Conservation (phyloP, 2,113 vertebrate species). For the Orthonyx spaldingii region DNA sequence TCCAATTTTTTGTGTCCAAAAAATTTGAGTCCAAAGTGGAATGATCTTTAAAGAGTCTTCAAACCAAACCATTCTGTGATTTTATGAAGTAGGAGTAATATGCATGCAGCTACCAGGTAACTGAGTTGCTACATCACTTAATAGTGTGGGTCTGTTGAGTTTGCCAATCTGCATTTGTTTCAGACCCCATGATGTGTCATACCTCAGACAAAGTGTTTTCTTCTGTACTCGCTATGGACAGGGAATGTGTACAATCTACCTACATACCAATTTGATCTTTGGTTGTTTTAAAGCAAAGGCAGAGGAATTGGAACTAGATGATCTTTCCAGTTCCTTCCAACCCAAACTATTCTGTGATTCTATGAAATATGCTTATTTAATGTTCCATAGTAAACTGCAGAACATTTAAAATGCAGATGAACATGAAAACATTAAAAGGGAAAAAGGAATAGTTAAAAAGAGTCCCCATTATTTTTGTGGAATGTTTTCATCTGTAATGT, state of each 20-base stretch:
- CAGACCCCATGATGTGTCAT: neutral
- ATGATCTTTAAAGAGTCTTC: neutral
- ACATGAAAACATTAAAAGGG: neutral
- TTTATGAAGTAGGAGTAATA: neutral
- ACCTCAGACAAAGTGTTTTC: neutral
- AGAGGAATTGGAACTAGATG: neutral
- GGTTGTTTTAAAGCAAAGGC: neutral
- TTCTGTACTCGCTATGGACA: neutral
- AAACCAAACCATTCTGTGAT: neutral
- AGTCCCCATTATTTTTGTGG: neutral
- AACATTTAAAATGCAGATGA: neutral
- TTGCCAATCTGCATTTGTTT: neutral
- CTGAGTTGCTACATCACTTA: neutral
- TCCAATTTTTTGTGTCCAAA: too few species aligned
- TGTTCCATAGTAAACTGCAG: neutral
- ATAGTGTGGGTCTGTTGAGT: neutral
- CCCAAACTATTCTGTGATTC: neutral
- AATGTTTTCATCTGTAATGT: neutral
- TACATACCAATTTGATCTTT: neutral
- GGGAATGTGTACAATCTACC: fast-evolving
- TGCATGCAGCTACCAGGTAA: neutral
- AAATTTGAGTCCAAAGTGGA: too few species aligned
- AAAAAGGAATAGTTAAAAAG: neutral
- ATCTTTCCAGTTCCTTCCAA: neutral
- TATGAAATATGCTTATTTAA: neutral